Conservation (phyloP, 2,113 vertebrate species). For the Gambusia affinis region DNA sequence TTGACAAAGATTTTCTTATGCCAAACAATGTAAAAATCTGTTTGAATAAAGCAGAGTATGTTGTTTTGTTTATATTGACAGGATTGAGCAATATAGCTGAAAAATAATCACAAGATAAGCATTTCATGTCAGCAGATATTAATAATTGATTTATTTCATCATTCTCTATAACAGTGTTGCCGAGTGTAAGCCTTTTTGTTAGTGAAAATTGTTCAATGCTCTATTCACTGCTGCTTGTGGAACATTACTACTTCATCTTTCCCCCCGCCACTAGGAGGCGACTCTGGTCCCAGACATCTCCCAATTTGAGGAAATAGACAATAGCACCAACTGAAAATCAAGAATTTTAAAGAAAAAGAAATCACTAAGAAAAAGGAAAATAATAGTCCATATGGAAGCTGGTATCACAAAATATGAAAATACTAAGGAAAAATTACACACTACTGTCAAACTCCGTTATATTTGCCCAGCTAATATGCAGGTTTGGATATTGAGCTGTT, state of each 20-base stretch:
- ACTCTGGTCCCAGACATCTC: background rate
- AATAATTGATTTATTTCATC: too few relatives aligned
- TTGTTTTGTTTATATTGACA: background rate
- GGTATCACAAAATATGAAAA: background rate
- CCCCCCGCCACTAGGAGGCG: background rate
- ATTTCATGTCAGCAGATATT: too few relatives aligned
- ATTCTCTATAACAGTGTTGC: too few relatives aligned
- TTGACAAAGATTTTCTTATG: background rate
- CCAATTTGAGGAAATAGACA: background rate
- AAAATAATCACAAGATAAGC: too few relatives aligned
- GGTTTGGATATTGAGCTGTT: background rate
- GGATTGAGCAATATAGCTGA: too few relatives aligned
- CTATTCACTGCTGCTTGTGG: too few relatives aligned
- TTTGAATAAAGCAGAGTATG: background rate
- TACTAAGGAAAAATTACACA: conserved; percentile 6
- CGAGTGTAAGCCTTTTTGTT: too few relatives aligned
- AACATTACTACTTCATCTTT: background rate
- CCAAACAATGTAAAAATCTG: background rate
- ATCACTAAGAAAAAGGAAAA: background rate
- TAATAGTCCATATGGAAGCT: background rate
- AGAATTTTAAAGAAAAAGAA: background rate
- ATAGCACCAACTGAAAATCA: background rate
- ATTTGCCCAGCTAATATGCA: conserved; percentile 17
- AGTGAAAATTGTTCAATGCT: too few relatives aligned
- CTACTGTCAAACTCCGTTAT: conserved; percentile 6